Base-by-base conservation (phyloP, 2,113 vertebrate species). In the Coptodon bakossiorum region DNA sequence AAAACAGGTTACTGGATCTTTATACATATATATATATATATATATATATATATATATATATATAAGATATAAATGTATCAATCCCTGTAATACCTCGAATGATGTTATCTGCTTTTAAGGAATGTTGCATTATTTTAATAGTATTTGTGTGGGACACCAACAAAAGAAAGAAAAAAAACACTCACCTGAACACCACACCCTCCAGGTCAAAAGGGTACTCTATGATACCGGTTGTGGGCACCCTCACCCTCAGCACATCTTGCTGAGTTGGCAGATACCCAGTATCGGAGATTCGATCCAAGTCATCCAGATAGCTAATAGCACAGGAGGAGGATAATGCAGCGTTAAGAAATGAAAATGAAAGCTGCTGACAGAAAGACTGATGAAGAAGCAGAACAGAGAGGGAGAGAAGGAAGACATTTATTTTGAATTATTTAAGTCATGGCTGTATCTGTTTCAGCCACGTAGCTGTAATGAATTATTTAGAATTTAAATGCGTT, bases 151-250 rank as follows among this genome's bases (percentile, higher is more conserved):
- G 16, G 6, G 24, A 76, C 24, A 50, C 27, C 6, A 13, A 6
- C 10, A 19, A 6, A 45, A 6, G 4, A n/a, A 68, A 34, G 1
- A 12, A 38, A 36, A 16, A 63, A 16, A 5, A n/a, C 4, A 50
- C 88, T 91, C 93, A 98, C 97, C 97, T 97, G 94, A 98, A 98
- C 71, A 97, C 88, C 93, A 95, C 97, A 34, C 96, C 97, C 94
- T 98, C 95, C 89, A 98, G 94, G 95, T 97, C 95, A 92, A 98
- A 98, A 2, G 96, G 96, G 84, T 97, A 97, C 88, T 98, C 95
- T 1, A 96, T 97, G 85, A 98, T 98, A 89, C 97, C 97, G 1
- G 97, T 97, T 1, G 97, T 97, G 91, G 97, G 96, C 48, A 97
- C 96, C 81, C 95, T 86, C 87, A 97, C 97, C 91, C 97, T 95